phyloP scores from a whole-genome alignment of 2,888 invertebrate species.

The Luffia ferchaultella region DNA sequence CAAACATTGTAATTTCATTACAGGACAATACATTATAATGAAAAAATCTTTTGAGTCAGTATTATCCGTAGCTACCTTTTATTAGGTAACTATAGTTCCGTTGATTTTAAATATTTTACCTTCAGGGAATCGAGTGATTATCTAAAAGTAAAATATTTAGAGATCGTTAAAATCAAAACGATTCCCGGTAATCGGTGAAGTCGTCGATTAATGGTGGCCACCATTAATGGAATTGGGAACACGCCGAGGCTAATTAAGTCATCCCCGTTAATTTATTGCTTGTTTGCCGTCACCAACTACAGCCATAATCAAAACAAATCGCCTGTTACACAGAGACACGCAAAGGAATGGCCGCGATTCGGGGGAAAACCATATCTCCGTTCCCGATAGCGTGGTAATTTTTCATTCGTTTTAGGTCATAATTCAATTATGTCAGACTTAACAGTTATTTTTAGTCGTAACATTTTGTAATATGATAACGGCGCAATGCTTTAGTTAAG shows the following conservation, averaged over 20 bases:
- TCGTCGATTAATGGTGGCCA: conserved; percentile 44
- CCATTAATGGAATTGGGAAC: conserved; percentile 58
- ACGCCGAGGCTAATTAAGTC: conserved; percentile 52
- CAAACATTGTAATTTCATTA: no score
- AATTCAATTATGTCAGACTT: no score
- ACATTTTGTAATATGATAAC: no score
- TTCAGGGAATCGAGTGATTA: background rate
- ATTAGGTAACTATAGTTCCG: no score
- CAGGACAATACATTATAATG: no score
- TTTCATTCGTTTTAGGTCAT: no score
- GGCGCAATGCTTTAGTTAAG: no score
- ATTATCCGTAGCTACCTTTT: no score
- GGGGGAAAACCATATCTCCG: background rate
- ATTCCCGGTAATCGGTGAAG: conserved; percentile 34
- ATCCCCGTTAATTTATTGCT: conserved; percentile 54
- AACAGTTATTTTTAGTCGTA: no score
- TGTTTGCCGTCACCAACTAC: conserved; percentile 44
- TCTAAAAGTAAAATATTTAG: conserved; percentile 27
- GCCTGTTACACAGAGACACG: conserved; percentile 47
- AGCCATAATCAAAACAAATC: conserved; percentile 61
- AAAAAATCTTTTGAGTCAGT: no score
- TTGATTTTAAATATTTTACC: no score
- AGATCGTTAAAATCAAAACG: conserved; percentile 44
- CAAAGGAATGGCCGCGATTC: conserved; percentile 40
- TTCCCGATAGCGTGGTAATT: background rate